Conservation (phyloP, 2,888 invertebrate species). For the Lathronympha strigana region DNA sequence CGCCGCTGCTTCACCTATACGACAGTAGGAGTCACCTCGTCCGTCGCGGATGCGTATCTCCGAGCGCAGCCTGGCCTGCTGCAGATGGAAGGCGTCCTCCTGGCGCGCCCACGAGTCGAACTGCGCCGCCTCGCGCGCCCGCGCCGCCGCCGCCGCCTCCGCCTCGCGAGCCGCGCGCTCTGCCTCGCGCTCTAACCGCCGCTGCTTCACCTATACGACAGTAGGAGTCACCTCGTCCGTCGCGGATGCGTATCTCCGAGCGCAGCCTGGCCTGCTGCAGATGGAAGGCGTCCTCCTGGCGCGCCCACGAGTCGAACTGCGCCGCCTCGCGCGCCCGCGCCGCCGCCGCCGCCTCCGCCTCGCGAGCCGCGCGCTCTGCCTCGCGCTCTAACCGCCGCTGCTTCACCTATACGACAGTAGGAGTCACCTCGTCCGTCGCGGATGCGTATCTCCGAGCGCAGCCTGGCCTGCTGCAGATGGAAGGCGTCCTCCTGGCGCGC, state of each 20-base stretch:
- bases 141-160: constrained; percentile 83
- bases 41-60: too few relatives aligned
- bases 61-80: too few relatives aligned
- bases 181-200: constrained; percentile 59
- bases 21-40: too few relatives aligned
- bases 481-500: constrained; percentile 80
- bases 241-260: too few relatives aligned
- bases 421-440: constrained; percentile 92
- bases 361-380: constrained; percentile 92
- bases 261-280: too few relatives aligned
- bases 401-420: constrained; percentile 84
- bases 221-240: constrained; percentile 70
- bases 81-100: not conserved
- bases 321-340: constrained; percentile 94
- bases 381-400: constrained; percentile 95
- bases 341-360: too few relatives aligned
- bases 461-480: constrained; percentile 88
- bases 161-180: constrained; percentile 84
- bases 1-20: too few relatives aligned
- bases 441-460: constrained; percentile 97
- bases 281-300: constrained; percentile 99
- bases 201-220: too few relatives aligned
- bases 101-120: not conserved
- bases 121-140: not conserved
- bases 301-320: constrained; percentile 96